Conservation (phyloP, 2,797 vertebrate species). For the Tauraco hartlaubi region DNA sequence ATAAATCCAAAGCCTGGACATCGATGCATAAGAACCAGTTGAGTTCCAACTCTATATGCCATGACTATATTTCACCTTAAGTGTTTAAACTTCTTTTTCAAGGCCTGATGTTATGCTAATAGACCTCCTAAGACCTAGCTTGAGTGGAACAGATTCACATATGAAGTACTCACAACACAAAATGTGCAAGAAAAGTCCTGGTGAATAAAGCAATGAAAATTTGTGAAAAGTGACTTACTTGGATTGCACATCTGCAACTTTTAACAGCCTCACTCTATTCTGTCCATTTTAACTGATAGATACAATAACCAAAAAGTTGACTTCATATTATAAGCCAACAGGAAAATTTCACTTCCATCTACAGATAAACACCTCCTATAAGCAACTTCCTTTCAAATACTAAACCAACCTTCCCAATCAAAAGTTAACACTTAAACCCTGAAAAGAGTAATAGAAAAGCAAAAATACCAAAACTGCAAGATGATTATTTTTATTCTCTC, state of each 20-base stretch:
- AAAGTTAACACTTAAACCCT: background rate
- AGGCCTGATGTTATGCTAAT: background rate
- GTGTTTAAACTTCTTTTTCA: background rate
- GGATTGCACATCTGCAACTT: background rate
- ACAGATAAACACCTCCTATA: background rate
- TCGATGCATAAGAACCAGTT: background rate
- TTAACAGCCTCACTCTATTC: constrained; percentile 6
- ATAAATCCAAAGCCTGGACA: background rate
- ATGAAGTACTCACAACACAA: background rate
- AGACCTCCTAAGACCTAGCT: background rate
- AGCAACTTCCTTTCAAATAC: background rate
- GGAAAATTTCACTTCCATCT: background rate
- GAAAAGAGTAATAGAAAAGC: background rate
- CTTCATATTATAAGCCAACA: background rate
- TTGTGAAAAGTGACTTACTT: background rate
- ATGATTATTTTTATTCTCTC: background rate
- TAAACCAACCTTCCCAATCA: background rate
- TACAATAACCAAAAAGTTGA: background rate
- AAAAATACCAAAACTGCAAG: background rate
- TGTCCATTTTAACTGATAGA: background rate
- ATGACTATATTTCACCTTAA: background rate
- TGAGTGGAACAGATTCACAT: background rate
- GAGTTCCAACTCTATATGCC: background rate
- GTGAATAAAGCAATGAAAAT: background rate
- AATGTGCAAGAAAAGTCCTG: background rate